Evolutionary conservation across 2,797 vertebrate species (phyloP), one percentile per base, ranked within the genome.

Genomic region (Squalus acanthias): DNA sequence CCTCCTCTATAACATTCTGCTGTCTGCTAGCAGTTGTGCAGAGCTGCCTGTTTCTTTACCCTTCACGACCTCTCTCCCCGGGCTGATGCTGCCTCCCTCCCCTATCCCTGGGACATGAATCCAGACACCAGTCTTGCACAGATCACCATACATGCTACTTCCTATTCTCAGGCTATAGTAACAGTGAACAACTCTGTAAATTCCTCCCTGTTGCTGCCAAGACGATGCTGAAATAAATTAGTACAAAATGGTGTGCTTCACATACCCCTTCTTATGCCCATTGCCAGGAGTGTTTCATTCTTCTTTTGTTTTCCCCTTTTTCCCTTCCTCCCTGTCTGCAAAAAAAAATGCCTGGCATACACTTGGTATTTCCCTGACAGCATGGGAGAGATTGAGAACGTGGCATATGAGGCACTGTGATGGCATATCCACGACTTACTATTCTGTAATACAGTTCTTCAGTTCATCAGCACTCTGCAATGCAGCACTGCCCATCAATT

Each of bases 401-500:
- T 93, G n/a, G 65, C n/a, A 69, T 93, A 46, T 69, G 91, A 39
- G n/a, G 46, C 63, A 69, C 17, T 93, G 63, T 46, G 7, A 46
- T 93, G 65, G n/a, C 17, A 46, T 22, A 69, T 24, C 17, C 91
- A 39, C 65, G 20, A 39, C n/a, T 93, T 93, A 17, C 91, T 93
- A 7, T 39, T 67, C 63, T 69, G 65, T 69, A 46, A 93, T 46
- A 91, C 88, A 93, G 60, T 92, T 65, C 60, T 65, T 65, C 65
- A 46, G 91, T 69, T 39, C n/a, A 67, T 33, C 63, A 69, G 63
- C 91, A 93, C n/a, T 93, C n/a, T 39, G 65, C 63, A 46, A n/a
- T 93, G 63, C 65, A 8, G n/a, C 91, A 93, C 91, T 93, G 63
- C n/a, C 65, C 91, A 93, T 93, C n/a, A 67, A 93, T 67, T 93